These are phyloP conservation scores for Valencia hispanica DNA, from an alignment of 2,797 vertebrate species.

Conservation along the genomic window DNA sequence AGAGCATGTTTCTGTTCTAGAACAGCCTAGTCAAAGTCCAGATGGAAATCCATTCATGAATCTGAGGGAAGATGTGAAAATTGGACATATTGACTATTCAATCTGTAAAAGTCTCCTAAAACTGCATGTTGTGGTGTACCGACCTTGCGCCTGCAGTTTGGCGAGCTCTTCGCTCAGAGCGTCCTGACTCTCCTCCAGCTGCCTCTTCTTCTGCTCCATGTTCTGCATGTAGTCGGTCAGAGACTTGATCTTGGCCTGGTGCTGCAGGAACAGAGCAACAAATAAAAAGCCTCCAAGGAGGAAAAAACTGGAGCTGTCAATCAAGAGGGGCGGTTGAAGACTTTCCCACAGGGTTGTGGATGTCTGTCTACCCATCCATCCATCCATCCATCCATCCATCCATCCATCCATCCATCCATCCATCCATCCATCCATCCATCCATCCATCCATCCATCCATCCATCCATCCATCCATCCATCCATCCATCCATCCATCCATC, in stretches of 20 bases:
- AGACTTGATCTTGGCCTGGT: constrained; percentile 94
- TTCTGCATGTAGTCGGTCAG: constrained; percentile 95
- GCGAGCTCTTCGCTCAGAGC: constrained; percentile 88
- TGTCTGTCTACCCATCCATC: too few relatives aligned
- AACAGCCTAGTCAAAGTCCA: too few relatives aligned
- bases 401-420: too few relatives aligned
- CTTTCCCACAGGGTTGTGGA: not conserved
- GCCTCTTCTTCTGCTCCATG: constrained; percentile 92
- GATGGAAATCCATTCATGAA: too few relatives aligned
- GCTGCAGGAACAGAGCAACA: constrained; percentile 67
- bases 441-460: too few relatives aligned
- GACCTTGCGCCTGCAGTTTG: constrained; percentile 88
- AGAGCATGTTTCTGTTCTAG: too few relatives aligned
- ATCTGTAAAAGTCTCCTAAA: too few relatives aligned
- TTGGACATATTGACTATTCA: too few relatives aligned
- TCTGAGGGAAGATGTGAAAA: not conserved
- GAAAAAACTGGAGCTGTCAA: not conserved
- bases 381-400: too few relatives aligned
- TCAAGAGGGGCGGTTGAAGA: not conserved
- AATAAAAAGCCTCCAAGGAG: not conserved
- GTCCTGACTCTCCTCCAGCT: constrained; percentile 91
- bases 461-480: too few relatives aligned
- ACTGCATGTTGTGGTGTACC: not conserved
- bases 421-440: too few relatives aligned
- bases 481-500: too few relatives aligned